Conservation (phyloP, 1,140 invertebrate genomes). For the Druon quercuslanigerum region DNA sequence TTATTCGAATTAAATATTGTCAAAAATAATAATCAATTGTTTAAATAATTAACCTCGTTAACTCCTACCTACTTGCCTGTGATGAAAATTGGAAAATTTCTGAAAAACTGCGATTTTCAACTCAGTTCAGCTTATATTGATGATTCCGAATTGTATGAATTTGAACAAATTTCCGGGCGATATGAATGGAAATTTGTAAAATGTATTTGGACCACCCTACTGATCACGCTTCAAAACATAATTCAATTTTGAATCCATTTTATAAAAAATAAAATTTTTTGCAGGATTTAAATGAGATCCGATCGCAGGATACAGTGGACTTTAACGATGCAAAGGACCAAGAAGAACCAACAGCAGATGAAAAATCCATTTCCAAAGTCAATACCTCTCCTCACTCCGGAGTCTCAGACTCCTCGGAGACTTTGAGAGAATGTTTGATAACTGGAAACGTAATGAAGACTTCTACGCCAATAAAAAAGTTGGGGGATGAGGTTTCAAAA, state of each 20-base stretch:
- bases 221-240: too few relatives aligned
- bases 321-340: constrained; percentile 11
- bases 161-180: too few relatives aligned
- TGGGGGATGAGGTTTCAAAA: constrained; percentile 50
- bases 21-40: too few relatives aligned
- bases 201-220: too few relatives aligned
- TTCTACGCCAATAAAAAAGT: constrained; percentile 58
- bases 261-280: neutral
- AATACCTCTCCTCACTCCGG: constrained; percentile 13
- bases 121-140: too few relatives aligned
- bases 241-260: neutral
- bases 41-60: too few relatives aligned
- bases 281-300: neutral
- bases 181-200: too few relatives aligned
- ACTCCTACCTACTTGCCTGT: too few relatives aligned
- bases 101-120: too few relatives aligned
- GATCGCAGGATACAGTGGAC: neutral
- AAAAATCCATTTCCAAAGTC: constrained; percentile 47
- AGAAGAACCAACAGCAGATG: constrained; percentile 27
- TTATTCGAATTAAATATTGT: too few relatives aligned
- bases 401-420: constrained; percentile 39
- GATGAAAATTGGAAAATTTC: too few relatives aligned
- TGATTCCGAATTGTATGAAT: too few relatives aligned
- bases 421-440: constrained; percentile 51
- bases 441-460: constrained; percentile 51